phyloP scores from a whole-genome alignment of 2,797 vertebrate species.

The Anguilla marmorata region DNA sequence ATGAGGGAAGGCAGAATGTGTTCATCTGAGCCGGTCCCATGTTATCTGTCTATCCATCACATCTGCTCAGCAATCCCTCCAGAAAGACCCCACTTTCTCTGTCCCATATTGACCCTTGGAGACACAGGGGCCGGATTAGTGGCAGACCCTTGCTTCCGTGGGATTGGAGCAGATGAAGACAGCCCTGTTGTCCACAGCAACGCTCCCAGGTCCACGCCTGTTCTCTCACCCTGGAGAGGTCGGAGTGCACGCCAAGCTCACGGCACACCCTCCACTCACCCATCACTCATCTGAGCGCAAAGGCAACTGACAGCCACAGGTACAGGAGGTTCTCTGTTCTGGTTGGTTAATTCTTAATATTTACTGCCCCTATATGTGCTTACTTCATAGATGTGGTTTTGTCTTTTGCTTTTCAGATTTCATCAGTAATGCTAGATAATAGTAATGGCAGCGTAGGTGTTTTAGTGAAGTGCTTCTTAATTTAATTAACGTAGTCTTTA shows the following conservation, averaged over 20 bases:
- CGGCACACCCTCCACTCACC: neutral
- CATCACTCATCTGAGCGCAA: neutral
- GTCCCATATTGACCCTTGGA: conserved; percentile 47
- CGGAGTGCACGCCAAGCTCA: neutral
- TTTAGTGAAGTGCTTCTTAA: neutral
- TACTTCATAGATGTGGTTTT: neutral
- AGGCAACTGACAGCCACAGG: neutral
- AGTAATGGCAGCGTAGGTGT: neutral
- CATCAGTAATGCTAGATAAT: neutral
- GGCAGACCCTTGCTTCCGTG: conserved; percentile 58
- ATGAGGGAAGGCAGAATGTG: neutral
- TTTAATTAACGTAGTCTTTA: neutral
- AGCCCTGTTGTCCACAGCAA: conserved; percentile 28
- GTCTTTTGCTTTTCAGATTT: neutral
- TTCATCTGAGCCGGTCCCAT: neutral
- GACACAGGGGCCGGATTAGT: conserved; percentile 63
- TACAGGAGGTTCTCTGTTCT: neutral
- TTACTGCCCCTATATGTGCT: neutral
- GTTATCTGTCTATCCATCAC: neutral
- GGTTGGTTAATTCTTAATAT: neutral
- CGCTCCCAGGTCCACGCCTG: neutral
- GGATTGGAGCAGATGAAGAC: conserved; percentile 46
- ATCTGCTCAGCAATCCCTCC: neutral
- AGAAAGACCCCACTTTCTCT: neutral
- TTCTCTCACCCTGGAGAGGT: neutral